Conservation (phyloP, 2,113 vertebrate species). For the Hystrix brachyura region DNA sequence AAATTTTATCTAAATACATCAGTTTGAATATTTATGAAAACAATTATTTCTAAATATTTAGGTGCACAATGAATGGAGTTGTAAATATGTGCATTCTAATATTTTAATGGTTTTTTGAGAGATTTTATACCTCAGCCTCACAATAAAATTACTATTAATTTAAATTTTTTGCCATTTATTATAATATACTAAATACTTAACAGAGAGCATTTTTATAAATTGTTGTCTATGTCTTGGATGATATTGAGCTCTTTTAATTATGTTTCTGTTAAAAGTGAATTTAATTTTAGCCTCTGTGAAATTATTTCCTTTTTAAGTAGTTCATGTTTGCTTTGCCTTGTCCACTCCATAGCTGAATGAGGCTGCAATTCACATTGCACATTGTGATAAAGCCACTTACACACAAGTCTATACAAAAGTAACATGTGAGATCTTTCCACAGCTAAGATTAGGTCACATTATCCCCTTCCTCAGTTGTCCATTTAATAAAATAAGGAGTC, state of each 20-base stretch:
- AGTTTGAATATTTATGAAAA: background rate
- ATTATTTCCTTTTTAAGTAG: background rate
- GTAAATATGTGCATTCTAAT: background rate
- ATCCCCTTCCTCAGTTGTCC: background rate
- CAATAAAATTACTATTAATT: background rate
- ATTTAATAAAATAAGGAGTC: constrained; percentile 5
- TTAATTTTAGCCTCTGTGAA: background rate
- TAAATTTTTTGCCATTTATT: background rate
- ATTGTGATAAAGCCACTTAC: background rate
- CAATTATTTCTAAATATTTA: background rate
- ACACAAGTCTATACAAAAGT: background rate
- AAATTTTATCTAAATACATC: background rate
- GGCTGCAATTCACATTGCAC: background rate
- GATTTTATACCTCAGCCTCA: background rate
- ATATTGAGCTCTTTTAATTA: background rate
- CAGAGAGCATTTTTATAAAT: background rate
- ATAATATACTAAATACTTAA: background rate
- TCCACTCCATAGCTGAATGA: background rate
- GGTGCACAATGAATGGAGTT: background rate
- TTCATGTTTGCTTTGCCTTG: background rate
- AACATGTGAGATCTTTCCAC: background rate
- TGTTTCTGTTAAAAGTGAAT: background rate
- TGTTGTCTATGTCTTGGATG: background rate
- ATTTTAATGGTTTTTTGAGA: background rate
- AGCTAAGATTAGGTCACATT: background rate